Conservation (phyloP, 2,797 vertebrate species). For the Schizopygopsis pylzovi region DNA sequence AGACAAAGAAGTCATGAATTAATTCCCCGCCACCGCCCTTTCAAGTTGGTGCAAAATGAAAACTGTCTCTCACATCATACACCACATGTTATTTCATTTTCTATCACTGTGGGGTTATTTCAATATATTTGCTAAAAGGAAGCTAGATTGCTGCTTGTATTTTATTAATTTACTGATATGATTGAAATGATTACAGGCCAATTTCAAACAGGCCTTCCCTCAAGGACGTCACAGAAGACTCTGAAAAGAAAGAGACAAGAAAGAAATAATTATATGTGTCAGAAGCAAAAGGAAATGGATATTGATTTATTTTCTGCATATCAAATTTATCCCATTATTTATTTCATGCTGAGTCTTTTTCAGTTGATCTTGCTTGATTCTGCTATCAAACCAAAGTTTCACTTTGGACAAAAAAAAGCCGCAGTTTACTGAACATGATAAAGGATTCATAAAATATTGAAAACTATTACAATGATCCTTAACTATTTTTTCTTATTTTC, state of each 20-base stretch:
- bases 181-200: constrained; percentile 61
- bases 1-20: constrained; percentile 65
- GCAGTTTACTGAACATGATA: neutral
- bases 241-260: constrained; percentile 35
- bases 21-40: constrained; percentile 58
- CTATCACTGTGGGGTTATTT: constrained; percentile 56
- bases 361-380: neutral
- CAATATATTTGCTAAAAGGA: constrained; percentile 65
- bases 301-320: constrained; percentile 59
- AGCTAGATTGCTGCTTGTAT: constrained; percentile 54
- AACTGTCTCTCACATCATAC: constrained; percentile 63
- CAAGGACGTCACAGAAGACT: constrained; percentile 49
- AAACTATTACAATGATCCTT: neutral
- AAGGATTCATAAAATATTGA: neutral
- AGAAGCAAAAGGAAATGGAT: constrained; percentile 53
- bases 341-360: constrained; percentile 44
- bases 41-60: constrained; percentile 64
- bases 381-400: constrained; percentile 26
- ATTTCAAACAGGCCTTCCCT: constrained; percentile 55
- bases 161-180: constrained; percentile 66
- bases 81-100: constrained; percentile 54
- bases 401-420: neutral
- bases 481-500: neutral
- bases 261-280: constrained; percentile 58
- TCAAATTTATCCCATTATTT: constrained; percentile 59